Base-by-base conservation (phyloP, 1,140 invertebrate genomes). In the Octopus sinensis region DNA sequence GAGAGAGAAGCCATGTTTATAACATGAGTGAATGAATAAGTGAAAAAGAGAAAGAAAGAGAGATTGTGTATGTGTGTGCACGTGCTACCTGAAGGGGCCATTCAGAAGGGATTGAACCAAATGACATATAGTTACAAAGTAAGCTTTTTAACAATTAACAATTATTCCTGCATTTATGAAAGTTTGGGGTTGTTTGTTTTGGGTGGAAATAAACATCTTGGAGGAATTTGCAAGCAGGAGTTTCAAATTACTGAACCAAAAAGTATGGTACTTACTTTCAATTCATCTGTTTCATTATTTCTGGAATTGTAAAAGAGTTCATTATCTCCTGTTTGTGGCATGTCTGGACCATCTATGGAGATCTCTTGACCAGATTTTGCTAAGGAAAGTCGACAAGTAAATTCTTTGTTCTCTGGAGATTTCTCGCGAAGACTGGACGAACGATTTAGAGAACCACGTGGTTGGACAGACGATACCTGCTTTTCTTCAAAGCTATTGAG, bases 221-320 rank as follows among this genome's bases (percentile, higher is more conserved):
- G 23, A 23, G 23, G 23, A 23, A 23, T 23, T 23, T 23, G 23
- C 7, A 62, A 62, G 56, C 17, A 62, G 17, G 17, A 62, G 68
- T 71, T 71, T n/a, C 17, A n/a, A 5, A 71, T 5, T 71, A 5
- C 30, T 13, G 17, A 71, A 71, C 5, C 30, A 71, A 13, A 4
- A 79, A 23, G 7, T 23, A 1, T 77, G 30, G 75, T 30, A 77
- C 86, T 84, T 81, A 90, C 89, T 86, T 91, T 90, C 9, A 87
- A 84, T 84, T 90, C 89, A 86, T 90, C 89, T 52, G 89, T 90
- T 83, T 89, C 88, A 84, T 89, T 89, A 83, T 86, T 85, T 54
- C 84, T 82, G 5, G 87, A 77, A 30, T 12, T 77, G 76, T 77
- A 77, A 43, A 77, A 77, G 30, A 77, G 4, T 30, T 5, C 76